These are phyloP conservation scores for Epizoanthus ramosus DNA, from an alignment of 92 coral and sea anemone species.

Conservation along the genomic window DNA sequence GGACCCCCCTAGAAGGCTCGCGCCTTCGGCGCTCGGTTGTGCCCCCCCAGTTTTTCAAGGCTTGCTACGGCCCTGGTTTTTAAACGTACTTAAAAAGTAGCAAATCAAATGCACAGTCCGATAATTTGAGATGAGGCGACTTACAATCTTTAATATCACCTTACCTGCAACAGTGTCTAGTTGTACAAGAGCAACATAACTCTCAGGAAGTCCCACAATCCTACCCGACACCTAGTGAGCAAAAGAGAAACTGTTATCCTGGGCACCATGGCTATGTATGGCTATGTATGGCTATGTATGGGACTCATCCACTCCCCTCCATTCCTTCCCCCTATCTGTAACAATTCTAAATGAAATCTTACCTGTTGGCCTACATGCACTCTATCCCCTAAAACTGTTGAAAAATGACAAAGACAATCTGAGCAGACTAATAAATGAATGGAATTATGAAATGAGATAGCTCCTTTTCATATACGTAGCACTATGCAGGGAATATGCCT, in stretches of 20 bases:
- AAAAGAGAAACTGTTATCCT: background rate
- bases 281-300: no score
- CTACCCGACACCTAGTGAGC: constrained; percentile 71
- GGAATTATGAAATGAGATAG: background rate
- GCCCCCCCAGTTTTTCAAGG: no score
- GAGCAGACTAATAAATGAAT: no score
- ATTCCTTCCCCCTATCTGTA: background rate
- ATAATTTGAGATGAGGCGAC: background rate
- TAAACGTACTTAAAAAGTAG: no score
- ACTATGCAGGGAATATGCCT: no score
- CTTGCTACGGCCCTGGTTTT: no score
- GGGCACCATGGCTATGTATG: background rate
- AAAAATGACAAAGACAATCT: background rate
- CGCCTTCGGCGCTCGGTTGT: no score
- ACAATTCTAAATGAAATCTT: background rate
- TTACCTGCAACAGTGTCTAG: constrained; percentile 80
- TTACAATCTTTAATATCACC: no score
- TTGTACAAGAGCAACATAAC: constrained; percentile 80
- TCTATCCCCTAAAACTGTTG: constrained; percentile 80
- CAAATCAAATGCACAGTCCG: no score
- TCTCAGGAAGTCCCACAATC: constrained; percentile 88
- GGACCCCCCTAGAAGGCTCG: no score
- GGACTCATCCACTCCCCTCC: no score
- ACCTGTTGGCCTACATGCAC: constrained; percentile 92
- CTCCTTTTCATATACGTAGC: no score